Evolutionary conservation across 1,140 invertebrate species (phyloP).

Genomic region (Halotydeus destructor): DNA sequence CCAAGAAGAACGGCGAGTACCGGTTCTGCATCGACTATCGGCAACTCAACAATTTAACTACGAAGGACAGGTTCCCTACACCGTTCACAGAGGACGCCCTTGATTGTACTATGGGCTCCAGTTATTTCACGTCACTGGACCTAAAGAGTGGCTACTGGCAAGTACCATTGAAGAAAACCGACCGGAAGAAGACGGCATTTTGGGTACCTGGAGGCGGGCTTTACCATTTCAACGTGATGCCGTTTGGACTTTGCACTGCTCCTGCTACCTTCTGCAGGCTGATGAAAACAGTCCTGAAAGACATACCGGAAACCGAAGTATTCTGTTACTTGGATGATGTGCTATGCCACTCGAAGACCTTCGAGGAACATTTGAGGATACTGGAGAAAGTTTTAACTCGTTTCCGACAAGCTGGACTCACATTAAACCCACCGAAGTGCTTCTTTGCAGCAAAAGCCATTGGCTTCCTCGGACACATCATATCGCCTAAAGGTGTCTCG

Average conservation of each 20-base stretch:
- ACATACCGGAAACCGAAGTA: constrained; percentile 2
- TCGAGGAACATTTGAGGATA: constrained; percentile 15
- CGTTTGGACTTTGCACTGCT: constrained; percentile 17
- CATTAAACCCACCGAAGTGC: not conserved
- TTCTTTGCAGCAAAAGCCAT: not conserved
- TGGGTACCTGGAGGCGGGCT: constrained; percentile 16
- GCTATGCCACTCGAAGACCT: constrained; percentile 15
- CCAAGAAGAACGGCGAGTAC: constrained; percentile 16
- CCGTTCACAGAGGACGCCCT: constrained; percentile 28
- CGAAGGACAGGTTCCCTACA: constrained; percentile 18
- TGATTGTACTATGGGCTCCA: constrained; percentile 20
- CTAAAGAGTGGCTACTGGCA: constrained; percentile 22
- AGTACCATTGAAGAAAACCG: constrained; percentile 20
- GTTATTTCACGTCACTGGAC: constrained; percentile 27
- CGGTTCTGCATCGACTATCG: constrained; percentile 12
- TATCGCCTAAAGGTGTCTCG: not conserved
- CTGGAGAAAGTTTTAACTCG: constrained; percentile 18
- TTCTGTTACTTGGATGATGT: constrained; percentile 20
- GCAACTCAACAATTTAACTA: constrained; percentile 12
- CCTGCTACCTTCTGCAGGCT: constrained; percentile 18
- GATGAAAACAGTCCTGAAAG: constrained; percentile 15
- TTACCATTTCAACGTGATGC: constrained; percentile 15
- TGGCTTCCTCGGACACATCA: not conserved
- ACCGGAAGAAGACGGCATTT: constrained; percentile 28
- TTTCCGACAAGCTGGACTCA: not conserved